Conservation (phyloP, 2,113 vertebrate species). For the Lampris incognitus region DNA sequence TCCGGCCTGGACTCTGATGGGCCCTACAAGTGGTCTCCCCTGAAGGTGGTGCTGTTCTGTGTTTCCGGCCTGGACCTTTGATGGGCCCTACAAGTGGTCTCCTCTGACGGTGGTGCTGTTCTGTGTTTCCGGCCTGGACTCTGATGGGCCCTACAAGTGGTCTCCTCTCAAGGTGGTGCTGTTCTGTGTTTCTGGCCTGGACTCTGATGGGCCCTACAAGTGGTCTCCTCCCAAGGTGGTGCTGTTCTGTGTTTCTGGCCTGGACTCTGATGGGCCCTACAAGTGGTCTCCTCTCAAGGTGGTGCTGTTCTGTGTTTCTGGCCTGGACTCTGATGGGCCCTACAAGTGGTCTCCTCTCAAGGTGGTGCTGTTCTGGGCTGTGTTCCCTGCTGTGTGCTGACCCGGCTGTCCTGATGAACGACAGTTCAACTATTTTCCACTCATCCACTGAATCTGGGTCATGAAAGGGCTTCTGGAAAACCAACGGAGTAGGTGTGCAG, state of each 20-base stretch:
- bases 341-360: slow-evolving; percentile 40
- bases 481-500: slow-evolving; percentile 29
- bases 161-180: slow-evolving; percentile 39
- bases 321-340: slow-evolving; percentile 52
- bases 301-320: slow-evolving; percentile 45
- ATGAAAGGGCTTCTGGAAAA: slow-evolving; percentile 65
- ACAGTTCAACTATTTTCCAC: slow-evolving; percentile 22
- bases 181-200: slow-evolving; percentile 51
- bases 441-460: slow-evolving; percentile 45
- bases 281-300: slow-evolving; percentile 35
- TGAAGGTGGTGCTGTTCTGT: slow-evolving; percentile 41
- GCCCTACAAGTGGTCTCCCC: slow-evolving; percentile 55
- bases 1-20: slow-evolving; percentile 46
- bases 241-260: slow-evolving; percentile 51
- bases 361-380: slow-evolving; percentile 55
- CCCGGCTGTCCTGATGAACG: slow-evolving; percentile 51
- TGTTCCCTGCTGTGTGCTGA: slow-evolving; percentile 57
- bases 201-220: slow-evolving; percentile 54
- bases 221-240: slow-evolving; percentile 38
- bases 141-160: slow-evolving; percentile 56
- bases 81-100: slow-evolving; percentile 58
- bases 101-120: slow-evolving; percentile 38
- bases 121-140: slow-evolving; percentile 51
- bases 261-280: slow-evolving; percentile 53
- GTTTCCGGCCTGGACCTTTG: slow-evolving; percentile 45